These are phyloP conservation scores for Oostethus manadensis DNA, from an alignment of 2,113 vertebrate species.

Conservation along the genomic window DNA sequence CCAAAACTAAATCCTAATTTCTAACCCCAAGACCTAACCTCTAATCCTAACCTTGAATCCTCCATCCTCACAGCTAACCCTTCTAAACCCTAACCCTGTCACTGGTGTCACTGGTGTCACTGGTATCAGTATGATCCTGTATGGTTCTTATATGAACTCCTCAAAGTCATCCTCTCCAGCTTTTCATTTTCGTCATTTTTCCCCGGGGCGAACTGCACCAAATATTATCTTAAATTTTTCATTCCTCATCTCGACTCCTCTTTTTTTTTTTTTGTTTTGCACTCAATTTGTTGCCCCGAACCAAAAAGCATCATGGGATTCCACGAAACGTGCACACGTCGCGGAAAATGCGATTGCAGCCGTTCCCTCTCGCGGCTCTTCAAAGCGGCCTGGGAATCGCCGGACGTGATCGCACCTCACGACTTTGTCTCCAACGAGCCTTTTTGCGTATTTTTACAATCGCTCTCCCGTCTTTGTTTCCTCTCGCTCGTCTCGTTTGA, in stretches of 20 bases:
- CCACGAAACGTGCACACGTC: constrained; percentile 56
- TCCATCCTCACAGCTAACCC: too few relatives aligned
- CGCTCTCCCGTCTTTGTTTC: constrained; percentile 20
- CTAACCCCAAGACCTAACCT: too few relatives aligned
- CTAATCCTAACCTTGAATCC: too few relatives aligned
- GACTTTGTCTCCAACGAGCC: background rate
- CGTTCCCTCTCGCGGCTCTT: constrained; percentile 45
- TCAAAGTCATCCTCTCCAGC: constrained; percentile 11
- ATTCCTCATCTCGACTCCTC: constrained; percentile 52
- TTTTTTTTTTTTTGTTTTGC: constrained; percentile 35
- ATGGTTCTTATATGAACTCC: background rate
- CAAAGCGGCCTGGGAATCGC: background rate
- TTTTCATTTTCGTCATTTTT: background rate
- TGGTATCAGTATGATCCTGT: background rate
- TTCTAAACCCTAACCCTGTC: too few relatives aligned
- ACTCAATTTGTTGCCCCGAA: constrained; percentile 66
- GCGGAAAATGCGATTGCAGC: constrained; percentile 57
- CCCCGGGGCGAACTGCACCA: constrained; percentile 34
- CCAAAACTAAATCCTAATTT: too few relatives aligned
- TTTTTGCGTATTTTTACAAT: background rate
- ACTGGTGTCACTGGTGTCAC: background rate
- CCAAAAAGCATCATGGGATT: constrained; percentile 62
- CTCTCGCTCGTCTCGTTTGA: constrained; percentile 18
- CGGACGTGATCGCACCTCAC: background rate
- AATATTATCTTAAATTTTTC: constrained; percentile 64